phyloP scores from a whole-genome alignment of 2,113 vertebrate species.

The Bufo bufo region DNA sequence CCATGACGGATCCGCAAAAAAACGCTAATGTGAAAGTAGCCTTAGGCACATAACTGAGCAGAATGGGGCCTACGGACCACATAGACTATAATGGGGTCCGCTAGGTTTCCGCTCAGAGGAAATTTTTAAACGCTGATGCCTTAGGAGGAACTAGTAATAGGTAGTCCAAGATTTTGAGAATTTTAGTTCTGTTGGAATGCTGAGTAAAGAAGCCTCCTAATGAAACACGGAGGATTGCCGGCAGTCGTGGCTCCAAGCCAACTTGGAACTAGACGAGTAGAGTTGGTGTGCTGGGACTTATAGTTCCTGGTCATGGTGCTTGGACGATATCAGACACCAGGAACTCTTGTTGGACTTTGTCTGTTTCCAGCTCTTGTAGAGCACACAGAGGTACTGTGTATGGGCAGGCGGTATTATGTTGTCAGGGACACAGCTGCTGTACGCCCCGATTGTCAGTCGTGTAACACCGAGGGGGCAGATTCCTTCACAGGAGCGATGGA shows the following conservation, averaged over 20 bases:
- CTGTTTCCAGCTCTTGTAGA: not conserved
- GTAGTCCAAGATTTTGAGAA: not conserved
- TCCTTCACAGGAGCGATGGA: not conserved
- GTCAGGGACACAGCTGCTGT: conserved; percentile 20
- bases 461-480: not conserved
- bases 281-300: not conserved
- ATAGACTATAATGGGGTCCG: too few species aligned
- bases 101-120: too few species aligned
- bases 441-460: not conserved
- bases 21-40: too few species aligned
- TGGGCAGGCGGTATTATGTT: not conserved
- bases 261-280: not conserved
- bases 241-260: not conserved
- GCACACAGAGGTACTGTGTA: not conserved
- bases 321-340: not conserved
- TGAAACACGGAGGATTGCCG: not conserved
- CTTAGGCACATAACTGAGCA: too few species aligned
- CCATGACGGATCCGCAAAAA: too few species aligned
- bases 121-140: too few species aligned
- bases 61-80: too few species aligned
- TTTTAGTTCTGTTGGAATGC: not conserved
- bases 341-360: conserved; percentile 46
- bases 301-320: not conserved
- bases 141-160: not conserved
- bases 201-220: not conserved